phyloP scores from a whole-genome alignment of 2,888 invertebrate species.

The Conus canariensis region DNA sequence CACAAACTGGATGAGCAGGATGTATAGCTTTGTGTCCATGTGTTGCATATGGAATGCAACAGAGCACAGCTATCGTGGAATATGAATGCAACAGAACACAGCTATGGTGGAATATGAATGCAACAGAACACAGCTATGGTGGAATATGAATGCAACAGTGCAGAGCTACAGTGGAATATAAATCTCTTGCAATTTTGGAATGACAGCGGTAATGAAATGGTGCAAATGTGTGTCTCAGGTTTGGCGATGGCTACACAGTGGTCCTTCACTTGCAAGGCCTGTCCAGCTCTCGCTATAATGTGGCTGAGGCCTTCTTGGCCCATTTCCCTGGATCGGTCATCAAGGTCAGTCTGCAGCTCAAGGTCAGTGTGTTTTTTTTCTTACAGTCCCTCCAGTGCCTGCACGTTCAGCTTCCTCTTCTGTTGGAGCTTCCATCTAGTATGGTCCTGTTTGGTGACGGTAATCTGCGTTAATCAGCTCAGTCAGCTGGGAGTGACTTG shows the following conservation, averaged over 20 bases:
- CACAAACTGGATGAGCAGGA: too few species aligned
- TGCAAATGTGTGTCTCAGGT: slow-evolving; percentile 58
- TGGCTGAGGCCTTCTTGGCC: slow-evolving; percentile 58
- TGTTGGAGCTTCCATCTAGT: not conserved
- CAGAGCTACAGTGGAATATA: too few species aligned
- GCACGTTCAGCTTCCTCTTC: not conserved
- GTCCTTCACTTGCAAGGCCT: slow-evolving; percentile 58
- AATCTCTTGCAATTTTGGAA: too few species aligned
- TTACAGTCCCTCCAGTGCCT: not conserved
- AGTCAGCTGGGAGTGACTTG: not conserved
- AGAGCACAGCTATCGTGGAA: too few species aligned
- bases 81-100: too few species aligned
- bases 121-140: too few species aligned
- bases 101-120: too few species aligned
- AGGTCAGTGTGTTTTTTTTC: slow-evolving; percentile 39
- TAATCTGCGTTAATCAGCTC: not conserved
- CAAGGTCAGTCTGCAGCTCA: slow-evolving; percentile 59
- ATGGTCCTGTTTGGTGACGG: slow-evolving; percentile 1
- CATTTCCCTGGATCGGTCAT: slow-evolving; percentile 67
- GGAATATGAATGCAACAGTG: too few species aligned
- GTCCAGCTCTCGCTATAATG: slow-evolving; percentile 50
- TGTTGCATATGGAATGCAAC: too few species aligned
- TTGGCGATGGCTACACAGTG: slow-evolving; percentile 76
- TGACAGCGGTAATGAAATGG: too few species aligned
- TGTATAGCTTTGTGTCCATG: too few species aligned